These are phyloP conservation scores for Lagopus leucura DNA, from an alignment of 2,113 vertebrate genomes.

Conservation along the genomic window DNA sequence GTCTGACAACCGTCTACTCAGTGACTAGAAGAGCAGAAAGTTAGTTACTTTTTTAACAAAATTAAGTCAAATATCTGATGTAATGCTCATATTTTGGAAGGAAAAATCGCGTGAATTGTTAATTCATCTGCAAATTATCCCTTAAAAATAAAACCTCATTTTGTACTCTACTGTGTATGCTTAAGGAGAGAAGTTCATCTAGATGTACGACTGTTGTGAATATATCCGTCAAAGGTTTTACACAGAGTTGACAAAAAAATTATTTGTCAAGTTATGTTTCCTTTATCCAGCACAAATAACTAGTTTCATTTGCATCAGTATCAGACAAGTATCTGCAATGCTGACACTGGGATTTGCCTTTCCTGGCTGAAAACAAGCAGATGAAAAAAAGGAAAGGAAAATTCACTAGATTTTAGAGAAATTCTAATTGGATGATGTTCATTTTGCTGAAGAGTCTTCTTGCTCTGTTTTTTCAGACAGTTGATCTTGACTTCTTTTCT, in stretches of 20 bases:
- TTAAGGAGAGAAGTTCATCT: background rate
- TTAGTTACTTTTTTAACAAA: background rate
- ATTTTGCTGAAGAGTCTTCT: background rate
- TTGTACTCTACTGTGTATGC: background rate
- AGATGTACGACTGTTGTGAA: background rate
- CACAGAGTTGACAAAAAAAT: background rate
- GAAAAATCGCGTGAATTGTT: background rate
- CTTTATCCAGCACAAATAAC: slow-evolving; percentile 9
- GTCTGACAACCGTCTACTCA: background rate
- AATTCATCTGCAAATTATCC: background rate
- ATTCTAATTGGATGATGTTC: background rate
- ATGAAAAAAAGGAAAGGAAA: background rate
- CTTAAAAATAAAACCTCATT: background rate
- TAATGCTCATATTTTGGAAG: background rate
- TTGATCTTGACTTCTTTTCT: slow-evolving; percentile 24
- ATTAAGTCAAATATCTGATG: background rate
- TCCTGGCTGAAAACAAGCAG: slow-evolving; percentile 9
- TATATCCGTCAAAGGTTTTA: slow-evolving; percentile 9
- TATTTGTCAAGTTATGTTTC: slow-evolving; percentile 31
- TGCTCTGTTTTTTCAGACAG: background rate
- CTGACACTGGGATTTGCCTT: slow-evolving; percentile 4
- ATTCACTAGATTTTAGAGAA: background rate
- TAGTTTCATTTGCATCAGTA: slow-evolving; percentile 33
- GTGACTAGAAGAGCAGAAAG: background rate
- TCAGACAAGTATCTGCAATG: background rate